Conservation (phyloP, 2,888 invertebrate species). For the Tipula vernalis region DNA sequence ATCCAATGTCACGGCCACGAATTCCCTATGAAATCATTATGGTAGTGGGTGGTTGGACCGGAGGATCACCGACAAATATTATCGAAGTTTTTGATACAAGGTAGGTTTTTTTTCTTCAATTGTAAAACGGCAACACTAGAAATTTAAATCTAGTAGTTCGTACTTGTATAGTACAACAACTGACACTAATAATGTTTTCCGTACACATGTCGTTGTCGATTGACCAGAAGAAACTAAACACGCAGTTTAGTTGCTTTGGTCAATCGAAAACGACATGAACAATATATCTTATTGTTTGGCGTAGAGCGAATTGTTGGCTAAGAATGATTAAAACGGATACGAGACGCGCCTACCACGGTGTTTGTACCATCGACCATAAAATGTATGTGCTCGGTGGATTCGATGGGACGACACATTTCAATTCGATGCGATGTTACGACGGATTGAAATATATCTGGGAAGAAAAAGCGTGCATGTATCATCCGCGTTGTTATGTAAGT, state of each 20-base stretch:
- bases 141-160: not conserved
- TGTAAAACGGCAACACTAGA: conserved; percentile 12
- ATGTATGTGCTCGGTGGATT: conserved; percentile 76
- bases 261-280: not conserved
- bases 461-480: conserved; percentile 67
- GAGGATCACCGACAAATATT: conserved; percentile 72
- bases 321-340: conserved; percentile 54
- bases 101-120: conserved; percentile 26
- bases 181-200: not conserved
- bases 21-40: conserved; percentile 68
- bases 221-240: too few species aligned
- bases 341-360: conserved; percentile 66
- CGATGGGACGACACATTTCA: conserved; percentile 65
- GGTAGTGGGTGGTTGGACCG: conserved; percentile 73
- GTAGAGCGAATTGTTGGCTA: conserved; percentile 65
- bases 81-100: conserved; percentile 67
- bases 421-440: conserved; percentile 67
- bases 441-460: conserved; percentile 64
- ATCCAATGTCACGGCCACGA: conserved; percentile 53
- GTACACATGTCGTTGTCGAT: too few species aligned
- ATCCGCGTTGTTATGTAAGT: conserved; percentile 66
- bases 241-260: not conserved
- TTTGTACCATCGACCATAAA: conserved; percentile 54
- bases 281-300: conserved; percentile 12
- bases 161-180: not conserved